Evolutionary conservation across 2,888 invertebrate species (phyloP).

Genomic region (Lepetodrilus schrolli): DNA sequence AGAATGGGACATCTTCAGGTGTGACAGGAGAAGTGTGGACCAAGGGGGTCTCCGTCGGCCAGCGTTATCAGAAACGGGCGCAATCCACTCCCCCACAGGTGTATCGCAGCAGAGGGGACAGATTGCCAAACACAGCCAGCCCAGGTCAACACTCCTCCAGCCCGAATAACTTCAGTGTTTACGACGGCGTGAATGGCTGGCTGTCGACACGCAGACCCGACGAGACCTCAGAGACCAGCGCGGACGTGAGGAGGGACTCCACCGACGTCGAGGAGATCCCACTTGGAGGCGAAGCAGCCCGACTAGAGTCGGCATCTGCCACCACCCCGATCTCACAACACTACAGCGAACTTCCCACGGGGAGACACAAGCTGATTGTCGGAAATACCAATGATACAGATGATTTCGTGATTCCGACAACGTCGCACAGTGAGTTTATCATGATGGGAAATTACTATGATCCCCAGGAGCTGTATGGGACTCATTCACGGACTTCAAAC

Average conservation of each 20-base stretch:
- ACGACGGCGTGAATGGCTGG: neutral
- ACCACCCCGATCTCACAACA: slow-evolving; percentile 14
- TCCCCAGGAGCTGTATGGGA: slow-evolving; percentile 36
- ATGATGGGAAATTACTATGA: slow-evolving; percentile 46
- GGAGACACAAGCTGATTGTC: neutral
- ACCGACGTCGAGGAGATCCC: neutral
- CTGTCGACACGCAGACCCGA: slow-evolving; percentile 1
- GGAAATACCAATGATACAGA: neutral
- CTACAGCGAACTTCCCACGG: slow-evolving; percentile 36
- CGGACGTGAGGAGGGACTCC: neutral
- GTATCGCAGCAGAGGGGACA: slow-evolving; percentile 35
- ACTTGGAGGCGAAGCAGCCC: neutral
- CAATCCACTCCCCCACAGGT: slow-evolving; percentile 54
- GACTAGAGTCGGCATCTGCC: neutral
- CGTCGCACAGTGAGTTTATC: slow-evolving; percentile 42
- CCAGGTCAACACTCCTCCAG: slow-evolving; percentile 14
- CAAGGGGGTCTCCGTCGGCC: slow-evolving; percentile 30
- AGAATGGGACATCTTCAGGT: neutral
- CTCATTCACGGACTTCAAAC: slow-evolving; percentile 40
- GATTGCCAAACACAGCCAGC: neutral
- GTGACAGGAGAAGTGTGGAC: slow-evolving; percentile 2
- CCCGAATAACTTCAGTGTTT: neutral
- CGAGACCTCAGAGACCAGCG: neutral
- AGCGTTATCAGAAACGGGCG: slow-evolving; percentile 49
- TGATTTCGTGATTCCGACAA: neutral